A percentile compares a stretch with the other conserved stretches of the same genome.
Conservation (phyloP, 2,888 invertebrate species). For the Busseola fusca region DNA sequence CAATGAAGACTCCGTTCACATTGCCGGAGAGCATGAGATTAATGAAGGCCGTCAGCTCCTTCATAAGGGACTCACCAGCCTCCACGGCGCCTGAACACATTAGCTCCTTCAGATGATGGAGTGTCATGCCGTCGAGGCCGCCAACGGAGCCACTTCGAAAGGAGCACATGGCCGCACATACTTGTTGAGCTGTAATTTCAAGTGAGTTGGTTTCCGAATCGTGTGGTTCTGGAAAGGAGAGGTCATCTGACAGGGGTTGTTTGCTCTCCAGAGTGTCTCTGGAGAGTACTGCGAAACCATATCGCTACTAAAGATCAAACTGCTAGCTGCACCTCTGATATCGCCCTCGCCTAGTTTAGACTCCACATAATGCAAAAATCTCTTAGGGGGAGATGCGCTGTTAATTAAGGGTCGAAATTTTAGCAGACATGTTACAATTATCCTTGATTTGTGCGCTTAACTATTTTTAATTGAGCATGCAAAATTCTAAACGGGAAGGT, state of each 20-base stretch:
- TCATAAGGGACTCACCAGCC: slow-evolving; percentile 8
- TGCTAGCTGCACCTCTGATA: not conserved
- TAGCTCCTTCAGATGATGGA: slow-evolving; percentile 1
- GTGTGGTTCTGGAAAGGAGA: not conserved
- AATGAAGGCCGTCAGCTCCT: not conserved
- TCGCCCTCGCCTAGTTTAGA: not conserved
- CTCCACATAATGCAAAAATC: not conserved
- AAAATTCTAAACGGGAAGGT: not conserved
- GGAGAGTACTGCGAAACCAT: not conserved
- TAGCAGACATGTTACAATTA: not conserved
- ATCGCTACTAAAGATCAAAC: not conserved
- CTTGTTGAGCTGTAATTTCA: slow-evolving; percentile 2
- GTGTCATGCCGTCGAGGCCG: not conserved
- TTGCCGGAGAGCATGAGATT: slow-evolving; percentile 4
- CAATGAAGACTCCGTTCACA: slow-evolving; percentile 1
- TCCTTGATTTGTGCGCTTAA: not conserved
- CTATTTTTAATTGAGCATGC: not conserved
- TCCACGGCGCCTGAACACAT: slow-evolving; percentile 7
- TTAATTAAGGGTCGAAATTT: not conserved
- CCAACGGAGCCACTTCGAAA: not conserved
- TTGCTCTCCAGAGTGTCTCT: not conserved
- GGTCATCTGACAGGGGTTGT: not conserved
- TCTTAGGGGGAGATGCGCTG: not conserved
- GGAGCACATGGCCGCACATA: not conserved
- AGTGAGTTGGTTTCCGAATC: slow-evolving; percentile 6